Evolutionary conservation across 64 coral and sea anemone genomes (phyloP).

Genomic region (Montipora cactus): DNA sequence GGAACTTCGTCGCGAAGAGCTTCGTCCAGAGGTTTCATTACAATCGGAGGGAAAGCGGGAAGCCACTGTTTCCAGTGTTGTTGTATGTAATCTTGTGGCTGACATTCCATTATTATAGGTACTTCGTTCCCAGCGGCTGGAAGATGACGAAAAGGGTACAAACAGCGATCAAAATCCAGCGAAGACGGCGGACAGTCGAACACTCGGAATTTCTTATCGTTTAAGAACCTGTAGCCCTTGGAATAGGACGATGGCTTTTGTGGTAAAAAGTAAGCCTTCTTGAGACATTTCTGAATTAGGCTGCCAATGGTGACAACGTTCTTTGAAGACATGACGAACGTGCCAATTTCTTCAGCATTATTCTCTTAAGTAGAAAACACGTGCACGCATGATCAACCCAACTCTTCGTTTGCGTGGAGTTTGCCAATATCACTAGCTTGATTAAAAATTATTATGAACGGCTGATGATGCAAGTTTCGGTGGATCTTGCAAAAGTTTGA

Average conservation of each 20-base stretch:
- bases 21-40: constrained; percentile 43
- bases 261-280: constrained; percentile 51
- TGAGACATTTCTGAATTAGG: constrained; percentile 42
- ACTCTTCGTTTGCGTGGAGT: not conserved
- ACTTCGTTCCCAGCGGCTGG: constrained; percentile 50
- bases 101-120: constrained; percentile 17
- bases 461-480: too few relatives aligned
- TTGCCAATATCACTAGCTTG: too few relatives aligned
- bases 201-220: constrained; percentile 42
- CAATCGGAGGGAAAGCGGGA: constrained; percentile 35
- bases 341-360: not conserved
- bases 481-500: too few relatives aligned
- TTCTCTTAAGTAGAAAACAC: not conserved
- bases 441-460: too few relatives aligned
- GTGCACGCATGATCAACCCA: not conserved
- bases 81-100: constrained; percentile 7
- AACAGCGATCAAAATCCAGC: not conserved
- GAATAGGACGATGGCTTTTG: constrained; percentile 32
- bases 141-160: constrained; percentile 16
- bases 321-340: not conserved
- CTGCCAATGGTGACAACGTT: constrained; percentile 41
- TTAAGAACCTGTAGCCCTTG: constrained; percentile 32
- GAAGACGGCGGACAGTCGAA: constrained; percentile 38
- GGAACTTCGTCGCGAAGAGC: constrained; percentile 44
- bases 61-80: constrained; percentile 62